A percentile compares a stretch with the other conserved stretches of the same genome.
These are phyloP conservation scores for Andrena fulva DNA, from an alignment of 2,888 invertebrate species.

Conservation along the genomic window DNA sequence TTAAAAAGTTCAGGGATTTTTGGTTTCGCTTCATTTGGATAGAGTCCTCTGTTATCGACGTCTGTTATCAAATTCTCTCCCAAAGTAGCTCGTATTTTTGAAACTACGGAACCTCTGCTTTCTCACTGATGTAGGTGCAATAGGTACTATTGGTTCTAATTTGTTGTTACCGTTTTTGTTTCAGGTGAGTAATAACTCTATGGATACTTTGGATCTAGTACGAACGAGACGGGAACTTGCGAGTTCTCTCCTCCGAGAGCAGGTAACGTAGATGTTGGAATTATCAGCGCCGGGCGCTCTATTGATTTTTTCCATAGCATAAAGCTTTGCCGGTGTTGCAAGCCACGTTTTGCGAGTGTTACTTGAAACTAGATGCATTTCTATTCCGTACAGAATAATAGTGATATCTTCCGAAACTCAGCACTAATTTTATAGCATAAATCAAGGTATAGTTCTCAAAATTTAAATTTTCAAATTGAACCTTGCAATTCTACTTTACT, in stretches of 20 bases:
- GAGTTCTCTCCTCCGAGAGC: constrained; percentile 42
- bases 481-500: not conserved
- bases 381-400: too few relatives aligned
- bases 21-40: not conserved
- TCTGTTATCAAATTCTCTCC: constrained; percentile 43
- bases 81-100: not conserved
- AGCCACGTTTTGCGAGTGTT: too few relatives aligned
- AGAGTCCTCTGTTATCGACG: constrained; percentile 68
- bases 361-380: too few relatives aligned
- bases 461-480: not conserved
- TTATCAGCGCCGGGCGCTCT: constrained; percentile 55
- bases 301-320: constrained; percentile 7
- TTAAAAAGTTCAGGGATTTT: not conserved
- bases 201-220: not conserved
- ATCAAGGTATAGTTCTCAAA: too few relatives aligned
- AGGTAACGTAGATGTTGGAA: constrained; percentile 68
- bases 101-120: too few relatives aligned
- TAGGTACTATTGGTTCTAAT: not conserved
- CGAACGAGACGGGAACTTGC: constrained; percentile 32
- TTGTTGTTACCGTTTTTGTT: constrained; percentile 69
- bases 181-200: constrained; percentile 75
- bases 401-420: too few relatives aligned
- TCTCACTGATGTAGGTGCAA: not conserved
- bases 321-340: not conserved
- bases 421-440: too few relatives aligned